These are phyloP conservation scores for Neosilurus hyrtlii DNA, from an alignment of 2,797 vertebrate species.

Conservation along the genomic window DNA sequence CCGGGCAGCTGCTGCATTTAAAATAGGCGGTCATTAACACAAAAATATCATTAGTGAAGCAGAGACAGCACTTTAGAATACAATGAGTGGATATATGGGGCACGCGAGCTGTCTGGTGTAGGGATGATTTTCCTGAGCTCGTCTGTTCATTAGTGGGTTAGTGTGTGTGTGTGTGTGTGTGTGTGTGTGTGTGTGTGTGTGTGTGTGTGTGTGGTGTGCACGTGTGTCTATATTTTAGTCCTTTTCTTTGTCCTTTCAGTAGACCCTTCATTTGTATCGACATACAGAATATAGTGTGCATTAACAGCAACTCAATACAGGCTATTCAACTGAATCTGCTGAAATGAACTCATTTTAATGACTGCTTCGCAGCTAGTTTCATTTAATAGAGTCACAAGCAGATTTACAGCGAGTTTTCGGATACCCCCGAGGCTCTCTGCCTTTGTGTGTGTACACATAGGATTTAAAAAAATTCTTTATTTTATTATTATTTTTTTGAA, in stretches of 20 bases:
- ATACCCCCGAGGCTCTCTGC: slow-evolving; percentile 18
- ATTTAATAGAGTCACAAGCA: slow-evolving; percentile 38
- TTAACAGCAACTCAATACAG: slow-evolving; percentile 50
- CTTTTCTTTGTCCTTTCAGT: slow-evolving; percentile 52
- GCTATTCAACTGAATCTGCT: slow-evolving; percentile 44
- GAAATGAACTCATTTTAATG: slow-evolving; percentile 47
- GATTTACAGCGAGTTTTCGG: slow-evolving; percentile 39
- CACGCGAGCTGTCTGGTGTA: slow-evolving; percentile 57
- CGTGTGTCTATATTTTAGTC: slow-evolving; percentile 44
- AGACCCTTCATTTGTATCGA: slow-evolving; percentile 50
- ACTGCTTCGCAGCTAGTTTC: slow-evolving; percentile 38
- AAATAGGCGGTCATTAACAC: slow-evolving; percentile 68
- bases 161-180: slow-evolving; percentile 36
- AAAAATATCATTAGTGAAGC: slow-evolving; percentile 65
- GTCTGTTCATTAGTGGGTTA: slow-evolving; percentile 57
- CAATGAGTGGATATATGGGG: slow-evolving; percentile 54
- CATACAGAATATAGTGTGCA: slow-evolving; percentile 52
- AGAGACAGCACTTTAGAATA: slow-evolving; percentile 62
- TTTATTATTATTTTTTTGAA: slow-evolving; percentile 9
- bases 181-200: slow-evolving; percentile 30
- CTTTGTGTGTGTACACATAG: slow-evolving; percentile 19
- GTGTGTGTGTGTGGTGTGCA: slow-evolving; percentile 25
- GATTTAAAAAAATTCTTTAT: neutral
- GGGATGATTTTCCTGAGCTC: slow-evolving; percentile 54
- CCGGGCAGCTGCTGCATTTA: slow-evolving; percentile 53